These are phyloP conservation scores for Intellagama lesueurii DNA, from an alignment of 2,797 vertebrate species.

Conservation along the genomic window DNA sequence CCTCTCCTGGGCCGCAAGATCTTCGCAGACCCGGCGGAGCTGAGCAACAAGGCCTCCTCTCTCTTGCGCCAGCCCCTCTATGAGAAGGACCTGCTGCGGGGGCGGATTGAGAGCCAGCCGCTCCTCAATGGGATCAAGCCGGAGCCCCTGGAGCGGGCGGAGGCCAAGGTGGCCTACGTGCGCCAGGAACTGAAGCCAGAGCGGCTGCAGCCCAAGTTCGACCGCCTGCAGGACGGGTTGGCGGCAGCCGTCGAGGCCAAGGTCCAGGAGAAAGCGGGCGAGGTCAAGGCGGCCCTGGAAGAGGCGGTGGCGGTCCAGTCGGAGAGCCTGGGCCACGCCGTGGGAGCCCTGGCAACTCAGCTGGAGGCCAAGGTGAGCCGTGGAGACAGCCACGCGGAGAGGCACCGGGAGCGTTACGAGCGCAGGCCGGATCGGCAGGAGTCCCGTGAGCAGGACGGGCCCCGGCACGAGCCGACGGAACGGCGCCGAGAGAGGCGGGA, in stretches of 20 bases:
- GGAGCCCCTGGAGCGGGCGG: constrained; percentile 75
- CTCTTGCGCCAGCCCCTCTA: constrained; percentile 84
- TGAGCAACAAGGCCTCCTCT: constrained; percentile 78
- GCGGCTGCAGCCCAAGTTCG: constrained; percentile 87
- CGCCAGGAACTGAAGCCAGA: constrained; percentile 89
- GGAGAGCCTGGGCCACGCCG: constrained; percentile 64
- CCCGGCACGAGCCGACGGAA: constrained; percentile 74
- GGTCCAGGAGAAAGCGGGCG: constrained; percentile 29
- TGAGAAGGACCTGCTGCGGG: constrained; percentile 80
- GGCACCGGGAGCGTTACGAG: constrained; percentile 81
- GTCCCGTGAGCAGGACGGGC: constrained; percentile 81
- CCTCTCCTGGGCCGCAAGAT: constrained; percentile 91
- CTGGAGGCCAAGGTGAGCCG: constrained; percentile 70
- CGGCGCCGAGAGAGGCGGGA: constrained; percentile 79
- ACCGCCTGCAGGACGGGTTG: constrained; percentile 81
- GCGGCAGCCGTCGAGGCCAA: constrained; percentile 68
- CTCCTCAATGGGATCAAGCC: constrained; percentile 68
- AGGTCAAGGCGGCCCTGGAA: constrained; percentile 56
- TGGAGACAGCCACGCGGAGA: constrained; percentile 64
- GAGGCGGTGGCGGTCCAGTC: constrained; percentile 38
- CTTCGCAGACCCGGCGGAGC: constrained; percentile 86
- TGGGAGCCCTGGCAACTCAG: constrained; percentile 73
- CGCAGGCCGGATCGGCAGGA: constrained; percentile 78
- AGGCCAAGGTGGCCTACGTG: constrained; percentile 81
- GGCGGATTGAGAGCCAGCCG: constrained; percentile 65